Conservation (phyloP, 1,140 invertebrate species). For the Megalopta genalis region DNA sequence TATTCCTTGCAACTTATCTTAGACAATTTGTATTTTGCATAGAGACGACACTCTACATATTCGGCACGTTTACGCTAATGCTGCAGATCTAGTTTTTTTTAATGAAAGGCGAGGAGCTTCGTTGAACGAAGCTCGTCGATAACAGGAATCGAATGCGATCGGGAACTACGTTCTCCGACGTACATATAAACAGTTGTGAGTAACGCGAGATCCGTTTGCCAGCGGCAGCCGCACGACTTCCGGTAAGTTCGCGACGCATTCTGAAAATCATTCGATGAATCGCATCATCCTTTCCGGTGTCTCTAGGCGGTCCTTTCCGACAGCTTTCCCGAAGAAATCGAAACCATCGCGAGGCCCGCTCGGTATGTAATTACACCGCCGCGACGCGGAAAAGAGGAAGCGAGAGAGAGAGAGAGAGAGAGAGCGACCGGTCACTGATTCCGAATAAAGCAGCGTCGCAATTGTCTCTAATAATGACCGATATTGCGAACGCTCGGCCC, state of each 20-base stretch:
- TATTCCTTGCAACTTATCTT: too few relatives aligned
- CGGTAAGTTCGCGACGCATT: background rate
- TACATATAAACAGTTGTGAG: background rate
- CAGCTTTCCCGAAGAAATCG: background rate
- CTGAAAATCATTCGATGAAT: too few relatives aligned
- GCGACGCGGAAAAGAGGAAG: too few relatives aligned
- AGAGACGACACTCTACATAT: too few relatives aligned
- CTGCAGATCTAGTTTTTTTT: too few relatives aligned
- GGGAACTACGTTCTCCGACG: too few relatives aligned
- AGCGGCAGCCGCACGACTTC: background rate
- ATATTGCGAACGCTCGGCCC: background rate
- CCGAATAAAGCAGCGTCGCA: background rate
- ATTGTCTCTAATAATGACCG: background rate
- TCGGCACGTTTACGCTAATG: too few relatives aligned
- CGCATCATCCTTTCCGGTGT: too few relatives aligned
- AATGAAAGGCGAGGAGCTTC: too few relatives aligned
- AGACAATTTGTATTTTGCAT: too few relatives aligned
- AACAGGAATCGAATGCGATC: background rate
- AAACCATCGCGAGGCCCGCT: background rate
- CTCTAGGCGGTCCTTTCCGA: too few relatives aligned
- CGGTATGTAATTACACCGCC: background rate
- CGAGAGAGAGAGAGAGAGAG: background rate
- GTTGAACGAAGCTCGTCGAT: too few relatives aligned
- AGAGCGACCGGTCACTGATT: background rate
- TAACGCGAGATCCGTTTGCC: constrained; percentile 12